These are phyloP conservation scores for Dione vanillae DNA, from an alignment of 2,888 invertebrate species.

Conservation along the genomic window DNA sequence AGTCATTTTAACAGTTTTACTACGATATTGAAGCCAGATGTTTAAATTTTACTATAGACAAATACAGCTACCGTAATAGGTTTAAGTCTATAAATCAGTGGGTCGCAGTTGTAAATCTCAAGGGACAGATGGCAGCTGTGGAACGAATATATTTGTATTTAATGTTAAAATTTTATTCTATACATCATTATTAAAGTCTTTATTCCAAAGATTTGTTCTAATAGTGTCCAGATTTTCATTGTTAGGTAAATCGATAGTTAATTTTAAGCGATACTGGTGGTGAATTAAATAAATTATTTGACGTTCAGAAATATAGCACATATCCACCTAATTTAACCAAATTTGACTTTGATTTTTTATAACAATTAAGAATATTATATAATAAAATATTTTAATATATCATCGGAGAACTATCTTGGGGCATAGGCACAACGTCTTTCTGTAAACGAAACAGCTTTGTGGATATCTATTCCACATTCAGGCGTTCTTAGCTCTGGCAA, in stretches of 20 bases:
- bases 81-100: slow-evolving; percentile 12
- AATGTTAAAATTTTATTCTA: slow-evolving; percentile 18
- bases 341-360: too few relatives aligned
- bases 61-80: slow-evolving; percentile 9
- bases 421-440: too few relatives aligned
- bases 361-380: too few relatives aligned
- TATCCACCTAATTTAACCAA: too few relatives aligned
- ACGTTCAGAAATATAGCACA: too few relatives aligned
- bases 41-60: slow-evolving; percentile 1
- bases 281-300: too few relatives aligned
- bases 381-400: too few relatives aligned
- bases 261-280: too few relatives aligned
- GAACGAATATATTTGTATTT: slow-evolving; percentile 24
- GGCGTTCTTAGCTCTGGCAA: too few relatives aligned
- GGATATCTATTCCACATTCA: too few relatives aligned
- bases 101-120: slow-evolving; percentile 16
- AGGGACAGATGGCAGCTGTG: slow-evolving; percentile 20
- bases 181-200: not conserved
- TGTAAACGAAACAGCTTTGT: too few relatives aligned
- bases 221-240: not conserved
- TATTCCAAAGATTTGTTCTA: not conserved
- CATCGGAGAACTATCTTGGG: too few relatives aligned
- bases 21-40: not conserved
- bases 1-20: not conserved
- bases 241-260: not conserved